Percentiles rank a stretch among this genome's conserved stretches.
phyloP scores from a whole-genome alignment of 1,140 invertebrate species.

The Drosophila takahashii region DNA sequence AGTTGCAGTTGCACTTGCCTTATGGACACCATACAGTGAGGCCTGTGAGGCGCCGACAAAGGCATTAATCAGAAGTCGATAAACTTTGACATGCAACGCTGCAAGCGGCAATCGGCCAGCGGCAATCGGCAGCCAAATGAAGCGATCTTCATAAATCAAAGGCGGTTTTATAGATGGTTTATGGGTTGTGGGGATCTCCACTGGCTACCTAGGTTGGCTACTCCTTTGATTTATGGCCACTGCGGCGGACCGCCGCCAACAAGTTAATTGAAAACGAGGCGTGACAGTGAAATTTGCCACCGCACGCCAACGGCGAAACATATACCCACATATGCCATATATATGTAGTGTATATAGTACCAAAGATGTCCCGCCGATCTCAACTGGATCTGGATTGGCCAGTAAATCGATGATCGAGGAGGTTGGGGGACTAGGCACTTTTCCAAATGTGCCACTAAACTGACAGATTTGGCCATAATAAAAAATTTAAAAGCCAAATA shows the following conservation, averaged over 20 bases:
- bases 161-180: too few relatives aligned
- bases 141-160: slow-evolving; percentile 81
- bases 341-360: slow-evolving; percentile 11
- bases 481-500: slow-evolving; percentile 71
- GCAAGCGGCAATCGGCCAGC: not conserved
- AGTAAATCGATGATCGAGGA: not conserved
- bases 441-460: slow-evolving; percentile 81
- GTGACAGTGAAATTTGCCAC: slow-evolving; percentile 81
- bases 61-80: slow-evolving; percentile 70
- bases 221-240: slow-evolving; percentile 73
- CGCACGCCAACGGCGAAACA: slow-evolving; percentile 49
- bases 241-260: slow-evolving; percentile 69
- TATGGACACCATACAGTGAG: slow-evolving; percentile 36
- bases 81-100: slow-evolving; percentile 71
- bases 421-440: slow-evolving; percentile 38
- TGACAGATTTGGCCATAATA: slow-evolving; percentile 82
- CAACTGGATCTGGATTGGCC: slow-evolving; percentile 39
- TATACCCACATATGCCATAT: not conserved
- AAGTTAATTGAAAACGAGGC: slow-evolving; percentile 81
- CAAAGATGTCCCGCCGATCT: slow-evolving; percentile 38
- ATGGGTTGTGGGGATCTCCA: too few relatives aligned
- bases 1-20: slow-evolving; percentile 32
- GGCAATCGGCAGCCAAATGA: slow-evolving; percentile 54
- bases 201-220: slow-evolving; percentile 15
- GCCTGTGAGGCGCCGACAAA: slow-evolving; percentile 45